These are phyloP conservation scores for Athalia circularis DNA, from an alignment of 2,888 invertebrate genomes.

Conservation along the genomic window DNA sequence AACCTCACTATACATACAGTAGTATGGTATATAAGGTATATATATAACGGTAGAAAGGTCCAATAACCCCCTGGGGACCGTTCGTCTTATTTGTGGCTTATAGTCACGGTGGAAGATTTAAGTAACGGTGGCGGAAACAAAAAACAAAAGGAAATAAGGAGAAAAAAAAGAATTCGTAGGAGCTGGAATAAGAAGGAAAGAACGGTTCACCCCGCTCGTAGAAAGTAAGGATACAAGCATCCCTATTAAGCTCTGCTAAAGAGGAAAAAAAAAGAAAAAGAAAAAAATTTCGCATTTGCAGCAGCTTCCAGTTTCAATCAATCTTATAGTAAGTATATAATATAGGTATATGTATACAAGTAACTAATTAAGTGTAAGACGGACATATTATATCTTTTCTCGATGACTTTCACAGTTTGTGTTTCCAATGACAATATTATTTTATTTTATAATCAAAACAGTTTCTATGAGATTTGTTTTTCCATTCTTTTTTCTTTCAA, in stretches of 20 bases:
- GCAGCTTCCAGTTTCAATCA: background rate
- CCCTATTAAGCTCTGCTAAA: too few relatives aligned
- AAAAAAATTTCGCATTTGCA: slow-evolving; percentile 40
- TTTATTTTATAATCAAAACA: too few relatives aligned
- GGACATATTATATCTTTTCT: too few relatives aligned
- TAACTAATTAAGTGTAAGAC: too few relatives aligned
- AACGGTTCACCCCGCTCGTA: background rate
- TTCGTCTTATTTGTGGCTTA: slow-evolving; percentile 46
- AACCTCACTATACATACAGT: background rate
- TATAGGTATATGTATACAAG: too few relatives aligned
- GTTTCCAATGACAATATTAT: too few relatives aligned
- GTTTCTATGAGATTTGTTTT: too few relatives aligned
- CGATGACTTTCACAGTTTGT: too few relatives aligned
- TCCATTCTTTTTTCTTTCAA: too few relatives aligned
- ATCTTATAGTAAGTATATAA: too few relatives aligned
- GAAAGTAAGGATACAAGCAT: too few relatives aligned
- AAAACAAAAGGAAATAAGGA: slow-evolving; percentile 24
- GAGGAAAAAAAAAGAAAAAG: slow-evolving; percentile 44
- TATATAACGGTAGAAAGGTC: slow-evolving; percentile 47
- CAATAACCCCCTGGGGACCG: slow-evolving; percentile 61
- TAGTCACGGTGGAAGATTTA: slow-evolving; percentile 25
- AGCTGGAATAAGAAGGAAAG: slow-evolving; percentile 20
- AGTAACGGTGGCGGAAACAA: slow-evolving; percentile 17
- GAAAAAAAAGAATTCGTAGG: background rate
- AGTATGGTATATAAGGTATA: background rate